Conservation (phyloP, 2,888 invertebrate genomes). For the Thelaira solivaga region DNA sequence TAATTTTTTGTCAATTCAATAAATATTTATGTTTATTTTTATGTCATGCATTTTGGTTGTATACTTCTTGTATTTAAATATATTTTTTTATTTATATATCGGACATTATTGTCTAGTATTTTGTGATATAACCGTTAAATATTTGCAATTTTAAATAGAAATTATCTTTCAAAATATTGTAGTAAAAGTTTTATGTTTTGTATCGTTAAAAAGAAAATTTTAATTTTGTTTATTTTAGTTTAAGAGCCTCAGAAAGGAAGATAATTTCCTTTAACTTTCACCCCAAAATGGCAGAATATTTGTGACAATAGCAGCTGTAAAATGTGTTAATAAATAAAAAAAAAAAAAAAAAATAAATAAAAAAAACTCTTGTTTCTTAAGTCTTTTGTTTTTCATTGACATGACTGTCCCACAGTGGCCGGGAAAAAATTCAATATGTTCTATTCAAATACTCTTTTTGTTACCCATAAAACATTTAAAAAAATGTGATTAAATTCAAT, state of each 20-base stretch:
- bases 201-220: slow-evolving; percentile 28
- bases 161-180: slow-evolving; percentile 10
- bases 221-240: slow-evolving; percentile 8
- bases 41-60: slow-evolving; percentile 49
- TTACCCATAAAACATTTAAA: too few species aligned
- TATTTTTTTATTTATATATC: slow-evolving; percentile 50
- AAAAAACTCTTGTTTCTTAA: too few species aligned
- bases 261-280: slow-evolving; percentile 14
- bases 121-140: slow-evolving; percentile 33
- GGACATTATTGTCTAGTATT: slow-evolving; percentile 15
- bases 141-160: slow-evolving; percentile 15
- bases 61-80: too few species aligned
- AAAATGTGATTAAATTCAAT: too few species aligned
- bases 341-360: too few species aligned
- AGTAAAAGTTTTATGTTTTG: slow-evolving; percentile 36
- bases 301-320: slow-evolving; percentile 18
- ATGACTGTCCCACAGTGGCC: too few species aligned
- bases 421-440: too few species aligned
- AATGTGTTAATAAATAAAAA: too few species aligned
- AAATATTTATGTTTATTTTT: slow-evolving; percentile 56
- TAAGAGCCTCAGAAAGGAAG: not conserved
- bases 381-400: too few species aligned
- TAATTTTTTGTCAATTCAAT: slow-evolving; percentile 43
- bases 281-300: slow-evolving; percentile 9
- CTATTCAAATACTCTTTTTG: too few species aligned